Base-by-base conservation (phyloP, 2,113 vertebrate genomes). In the Psophia crepitans region DNA sequence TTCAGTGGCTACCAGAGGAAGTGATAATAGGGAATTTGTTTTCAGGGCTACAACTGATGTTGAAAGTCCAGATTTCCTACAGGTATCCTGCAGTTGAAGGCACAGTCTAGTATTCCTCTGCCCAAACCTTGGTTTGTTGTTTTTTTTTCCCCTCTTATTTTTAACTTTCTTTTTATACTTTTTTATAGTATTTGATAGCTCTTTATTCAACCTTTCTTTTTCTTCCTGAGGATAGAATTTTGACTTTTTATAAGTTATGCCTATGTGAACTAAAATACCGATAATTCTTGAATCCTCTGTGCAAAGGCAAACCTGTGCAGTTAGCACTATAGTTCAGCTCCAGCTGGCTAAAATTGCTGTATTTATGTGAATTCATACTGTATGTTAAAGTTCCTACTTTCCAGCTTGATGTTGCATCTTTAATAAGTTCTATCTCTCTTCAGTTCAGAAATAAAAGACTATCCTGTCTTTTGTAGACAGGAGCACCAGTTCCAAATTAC, bases 341-440 rank as follows among this genome's bases (percentile, higher is more conserved):
- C 56, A 90, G 12, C 46, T 90, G 56, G 11, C 57, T 74, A 46
- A 96, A 94, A 89, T 92, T 23, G 24, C 56, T 69, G 26, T 83
- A 60, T 97, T 95, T 94, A 71, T 56, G 81, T 65, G 88, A 80
- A 94, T 93, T 82, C 51, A 12, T 48, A 57, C 22, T 17, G 17
- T 92, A 64, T 79, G 32, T 77, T 96, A 80, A n/a, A 93, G 63
- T 87, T 95, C 68, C 74, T 77, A 6, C 53, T 93, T 79, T 90
- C 85, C 27, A 75, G 43, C 68, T 96, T 92, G 77, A 30, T 53
- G 41, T 74, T 94, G 17, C 27, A 16, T 83, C 13, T 90, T 91
- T 91, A 82, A 14, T 61, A 68, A 84, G 12, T 71, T 53, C 27
- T 54, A 30, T 2, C 16, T 83, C 30, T 89, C 41, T 58, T 77